phyloP scores from a whole-genome alignment of 2,888 invertebrate genomes.

The Auanema freiburgensis region DNA sequence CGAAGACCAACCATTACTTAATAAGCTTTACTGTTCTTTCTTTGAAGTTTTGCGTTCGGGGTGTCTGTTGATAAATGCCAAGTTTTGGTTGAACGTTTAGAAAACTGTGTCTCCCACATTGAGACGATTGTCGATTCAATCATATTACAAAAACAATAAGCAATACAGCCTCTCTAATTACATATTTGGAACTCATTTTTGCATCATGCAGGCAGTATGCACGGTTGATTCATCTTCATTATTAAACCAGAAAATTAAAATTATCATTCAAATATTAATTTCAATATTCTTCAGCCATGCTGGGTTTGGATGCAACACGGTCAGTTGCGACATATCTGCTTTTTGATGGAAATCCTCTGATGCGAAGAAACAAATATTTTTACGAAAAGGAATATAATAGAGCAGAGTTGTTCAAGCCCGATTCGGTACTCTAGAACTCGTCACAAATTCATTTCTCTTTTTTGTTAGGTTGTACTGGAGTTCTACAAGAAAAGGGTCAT shows the following conservation, averaged over 20 bases:
- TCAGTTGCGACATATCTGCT: slow-evolving; percentile 57
- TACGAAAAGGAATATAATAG: slow-evolving; percentile 48
- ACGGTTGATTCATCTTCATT: neutral
- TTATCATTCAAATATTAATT: too few relatives aligned
- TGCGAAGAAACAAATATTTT: slow-evolving; percentile 54
- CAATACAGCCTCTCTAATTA: too few relatives aligned
- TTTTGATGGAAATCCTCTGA: slow-evolving; percentile 52
- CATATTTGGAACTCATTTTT: too few relatives aligned
- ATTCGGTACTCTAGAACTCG: slow-evolving; percentile 18
- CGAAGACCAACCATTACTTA: neutral
- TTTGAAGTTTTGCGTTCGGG: neutral
- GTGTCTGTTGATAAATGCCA: too few relatives aligned
- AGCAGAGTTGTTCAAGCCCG: slow-evolving; percentile 39
- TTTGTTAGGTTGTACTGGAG: slow-evolving; percentile 34
- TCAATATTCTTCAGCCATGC: slow-evolving; percentile 41
- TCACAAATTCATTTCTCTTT: neutral
- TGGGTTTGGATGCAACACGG: slow-evolving; percentile 53
- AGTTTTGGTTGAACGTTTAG: too few relatives aligned
- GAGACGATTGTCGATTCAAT: too few relatives aligned
- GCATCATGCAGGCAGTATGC: too few relatives aligned
- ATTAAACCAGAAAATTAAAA: neutral
- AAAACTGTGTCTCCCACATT: too few relatives aligned
- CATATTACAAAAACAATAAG: too few relatives aligned
- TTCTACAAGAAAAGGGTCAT: slow-evolving; percentile 34
- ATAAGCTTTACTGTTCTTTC: neutral